Percentiles rank a stretch among this genome's conserved stretches.
Evolutionary conservation across 1,140 invertebrate species (phyloP).

Genomic region (Zaprionus tsacasi): DNA sequence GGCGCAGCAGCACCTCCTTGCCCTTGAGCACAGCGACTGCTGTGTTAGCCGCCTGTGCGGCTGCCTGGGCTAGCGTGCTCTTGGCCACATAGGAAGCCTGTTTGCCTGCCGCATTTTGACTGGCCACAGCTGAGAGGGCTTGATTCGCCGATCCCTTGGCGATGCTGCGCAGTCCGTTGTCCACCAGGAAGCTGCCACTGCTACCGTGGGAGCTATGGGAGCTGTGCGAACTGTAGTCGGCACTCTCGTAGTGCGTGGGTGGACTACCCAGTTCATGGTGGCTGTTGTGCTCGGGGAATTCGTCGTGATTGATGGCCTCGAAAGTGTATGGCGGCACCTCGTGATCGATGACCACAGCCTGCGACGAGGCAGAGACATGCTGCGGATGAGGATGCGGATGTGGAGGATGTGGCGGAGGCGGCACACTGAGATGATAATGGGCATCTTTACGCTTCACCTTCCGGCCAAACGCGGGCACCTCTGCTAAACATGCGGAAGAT

Average conservation of each 20-base stretch:
- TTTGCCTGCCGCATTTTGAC: slow-evolving; percentile 85
- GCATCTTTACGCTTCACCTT: slow-evolving; percentile 76
- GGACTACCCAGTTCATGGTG: slow-evolving; percentile 14
- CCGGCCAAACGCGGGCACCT: slow-evolving; percentile 54
- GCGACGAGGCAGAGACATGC: slow-evolving; percentile 27
- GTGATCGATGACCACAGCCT: slow-evolving; percentile 47
- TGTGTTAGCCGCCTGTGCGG: slow-evolving; percentile 84
- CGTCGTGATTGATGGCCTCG: slow-evolving; percentile 70
- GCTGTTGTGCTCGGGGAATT: slow-evolving; percentile 41
- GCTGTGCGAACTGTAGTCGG: slow-evolving; percentile 53
- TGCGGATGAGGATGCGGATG: slow-evolving; percentile 2
- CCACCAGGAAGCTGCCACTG: slow-evolving; percentile 58
- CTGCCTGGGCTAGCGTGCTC: slow-evolving; percentile 85
- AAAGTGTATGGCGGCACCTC: slow-evolving; percentile 63
- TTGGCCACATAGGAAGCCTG: slow-evolving; percentile 86
- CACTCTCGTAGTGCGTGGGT: slow-evolving; percentile 43
- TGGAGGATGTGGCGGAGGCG: slow-evolving; percentile 53
- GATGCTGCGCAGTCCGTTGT: slow-evolving; percentile 84
- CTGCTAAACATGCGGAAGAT: slow-evolving; percentile 26
- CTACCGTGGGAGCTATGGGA: slow-evolving; percentile 2
- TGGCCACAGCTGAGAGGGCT: slow-evolving; percentile 85
- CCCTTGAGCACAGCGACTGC: slow-evolving; percentile 86
- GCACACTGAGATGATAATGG: slow-evolving; percentile 70
- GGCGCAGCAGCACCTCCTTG: slow-evolving; percentile 86
- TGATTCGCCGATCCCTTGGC: slow-evolving; percentile 89